Evolutionary conservation across 1,140 invertebrate species (phyloP).

Genomic region (Drosophila pruinosa): DNA sequence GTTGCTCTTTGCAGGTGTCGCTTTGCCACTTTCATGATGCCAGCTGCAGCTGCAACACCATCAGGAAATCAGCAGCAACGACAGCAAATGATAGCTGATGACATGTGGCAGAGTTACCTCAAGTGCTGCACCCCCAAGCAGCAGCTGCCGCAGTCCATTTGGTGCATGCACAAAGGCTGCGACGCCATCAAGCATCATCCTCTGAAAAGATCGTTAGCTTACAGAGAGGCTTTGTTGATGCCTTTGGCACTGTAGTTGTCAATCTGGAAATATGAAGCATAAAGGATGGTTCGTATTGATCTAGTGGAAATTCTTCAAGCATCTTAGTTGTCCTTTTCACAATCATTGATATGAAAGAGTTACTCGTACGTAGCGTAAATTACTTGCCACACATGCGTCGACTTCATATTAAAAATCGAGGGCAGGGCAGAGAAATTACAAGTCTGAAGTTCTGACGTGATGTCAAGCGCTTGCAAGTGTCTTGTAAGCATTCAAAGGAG

Average conservation of each 20-base stretch:
- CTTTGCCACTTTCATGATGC: slow-evolving; percentile 23
- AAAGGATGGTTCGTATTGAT: not conserved
- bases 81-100: slow-evolving; percentile 43
- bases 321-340: not conserved
- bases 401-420: slow-evolving; percentile 37
- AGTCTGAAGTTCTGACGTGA: slow-evolving; percentile 40
- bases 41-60: slow-evolving; percentile 18
- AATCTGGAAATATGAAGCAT: slow-evolving; percentile 4
- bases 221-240: slow-evolving; percentile 27
- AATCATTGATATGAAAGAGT: not conserved
- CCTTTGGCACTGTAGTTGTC: slow-evolving; percentile 43
- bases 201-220: slow-evolving; percentile 46
- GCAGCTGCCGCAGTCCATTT: slow-evolving; percentile 19
- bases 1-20: not conserved
- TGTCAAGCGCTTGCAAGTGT: slow-evolving; percentile 37
- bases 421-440: not conserved
- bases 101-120: slow-evolving; percentile 3
- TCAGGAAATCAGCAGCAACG: slow-evolving; percentile 26
- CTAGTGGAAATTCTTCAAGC: not conserved
- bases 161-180: slow-evolving; percentile 3
- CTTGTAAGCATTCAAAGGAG: slow-evolving; percentile 19
- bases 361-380: not conserved
- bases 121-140: too few species aligned
- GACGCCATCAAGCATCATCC: slow-evolving; percentile 41
- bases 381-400: not conserved